Conservation (phyloP, 1,140 invertebrate genomes). For the Macrotrachela quadricornifera region DNA sequence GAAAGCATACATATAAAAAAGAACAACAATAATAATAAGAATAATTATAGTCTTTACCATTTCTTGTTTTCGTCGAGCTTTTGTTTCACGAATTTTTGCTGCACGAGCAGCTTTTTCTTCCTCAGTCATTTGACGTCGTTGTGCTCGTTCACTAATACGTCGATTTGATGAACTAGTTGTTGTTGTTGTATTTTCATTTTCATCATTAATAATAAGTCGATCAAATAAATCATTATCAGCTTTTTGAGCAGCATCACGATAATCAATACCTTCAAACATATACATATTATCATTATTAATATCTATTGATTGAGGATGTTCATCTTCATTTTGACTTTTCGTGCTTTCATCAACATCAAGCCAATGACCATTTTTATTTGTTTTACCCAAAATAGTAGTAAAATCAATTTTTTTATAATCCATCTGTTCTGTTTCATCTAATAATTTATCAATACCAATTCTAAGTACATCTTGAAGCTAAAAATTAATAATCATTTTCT, state of each 20-base stretch:
- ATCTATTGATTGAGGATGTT: not conserved
- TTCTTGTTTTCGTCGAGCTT: too few species aligned
- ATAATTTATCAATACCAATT: constrained; percentile 24
- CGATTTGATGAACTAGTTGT: too few species aligned
- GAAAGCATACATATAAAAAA: too few species aligned
- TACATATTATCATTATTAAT: not conserved
- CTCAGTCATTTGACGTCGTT: too few species aligned
- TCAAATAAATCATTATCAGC: not conserved
- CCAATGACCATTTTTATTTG: constrained; percentile 16
- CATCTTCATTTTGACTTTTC: not conserved
- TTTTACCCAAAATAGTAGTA: constrained; percentile 15
- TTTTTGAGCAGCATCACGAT: not conserved
- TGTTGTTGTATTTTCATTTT: too few species aligned
- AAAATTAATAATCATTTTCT: too few species aligned
- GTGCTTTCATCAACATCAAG: constrained; percentile 11
- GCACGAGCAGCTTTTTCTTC: too few species aligned
- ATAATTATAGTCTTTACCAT: too few species aligned
- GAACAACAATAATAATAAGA: too few species aligned
- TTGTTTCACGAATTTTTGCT: too few species aligned
- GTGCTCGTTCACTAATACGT: too few species aligned
- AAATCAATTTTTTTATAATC: constrained; percentile 15
- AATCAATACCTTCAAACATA: too few species aligned
- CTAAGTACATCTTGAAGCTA: constrained; percentile 27
- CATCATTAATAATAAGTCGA: not conserved
- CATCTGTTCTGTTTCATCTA: constrained; percentile 12